Conservation (phyloP, 2,888 invertebrate genomes). For the Onchidella celtica region DNA sequence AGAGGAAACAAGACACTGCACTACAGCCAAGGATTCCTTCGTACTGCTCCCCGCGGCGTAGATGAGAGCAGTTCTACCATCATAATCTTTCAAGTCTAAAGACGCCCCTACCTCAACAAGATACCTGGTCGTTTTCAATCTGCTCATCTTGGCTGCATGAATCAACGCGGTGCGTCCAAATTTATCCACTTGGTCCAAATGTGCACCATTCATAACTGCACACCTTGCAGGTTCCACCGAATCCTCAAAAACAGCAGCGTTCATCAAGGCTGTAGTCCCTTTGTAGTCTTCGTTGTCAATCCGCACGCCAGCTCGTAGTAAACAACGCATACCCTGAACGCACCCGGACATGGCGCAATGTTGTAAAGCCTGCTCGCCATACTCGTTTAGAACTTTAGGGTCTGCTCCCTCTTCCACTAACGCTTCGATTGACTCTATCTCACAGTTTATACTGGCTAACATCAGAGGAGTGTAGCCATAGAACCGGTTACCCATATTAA, state of each 20-base stretch:
- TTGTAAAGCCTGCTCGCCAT: background rate
- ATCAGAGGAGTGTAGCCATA: background rate
- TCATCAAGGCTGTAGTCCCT: background rate
- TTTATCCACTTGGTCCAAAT: background rate
- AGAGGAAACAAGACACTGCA: background rate
- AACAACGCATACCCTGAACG: background rate
- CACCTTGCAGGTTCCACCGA: background rate
- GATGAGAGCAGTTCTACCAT: background rate
- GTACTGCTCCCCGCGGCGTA: no score
- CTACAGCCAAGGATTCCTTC: background rate
- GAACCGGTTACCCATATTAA: background rate
- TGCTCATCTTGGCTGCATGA: background rate
- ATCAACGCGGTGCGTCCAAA: background rate
- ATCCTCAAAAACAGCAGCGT: background rate
- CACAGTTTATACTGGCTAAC: background rate
- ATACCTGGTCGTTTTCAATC: background rate
- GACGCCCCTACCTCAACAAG: background rate
- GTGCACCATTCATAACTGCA: background rate
- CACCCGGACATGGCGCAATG: background rate
- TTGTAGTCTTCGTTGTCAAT: background rate
- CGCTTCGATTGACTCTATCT: background rate
- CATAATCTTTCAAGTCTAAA: background rate
- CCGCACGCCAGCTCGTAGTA: background rate
- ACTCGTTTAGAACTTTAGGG: background rate
- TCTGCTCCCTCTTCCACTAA: background rate